A percentile compares a stretch with the other conserved stretches of the same genome.
Evolutionary conservation across 2,113 vertebrate genomes (phyloP).

Genomic region (Ceuthmochares aereus): DNA sequence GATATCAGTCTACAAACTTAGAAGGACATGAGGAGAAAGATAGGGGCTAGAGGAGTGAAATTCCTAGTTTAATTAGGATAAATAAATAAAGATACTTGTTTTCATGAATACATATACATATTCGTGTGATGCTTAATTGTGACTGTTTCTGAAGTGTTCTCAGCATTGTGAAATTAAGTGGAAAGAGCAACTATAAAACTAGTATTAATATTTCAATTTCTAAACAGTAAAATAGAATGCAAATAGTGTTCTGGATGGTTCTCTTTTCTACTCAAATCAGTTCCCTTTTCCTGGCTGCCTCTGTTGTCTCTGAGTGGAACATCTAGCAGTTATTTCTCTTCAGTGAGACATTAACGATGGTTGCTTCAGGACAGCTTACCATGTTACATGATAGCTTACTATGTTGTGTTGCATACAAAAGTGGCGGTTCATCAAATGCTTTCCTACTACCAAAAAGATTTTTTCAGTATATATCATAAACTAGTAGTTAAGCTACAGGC

Average conservation of each 20-base stretch:
- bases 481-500: not conserved
- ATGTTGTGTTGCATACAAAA: not conserved
- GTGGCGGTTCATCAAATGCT: not conserved
- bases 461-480: not conserved
- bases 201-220: not conserved
- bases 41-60: not conserved
- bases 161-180: not conserved
- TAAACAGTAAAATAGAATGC: not conserved
- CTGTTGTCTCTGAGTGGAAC: not conserved
- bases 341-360: not conserved
- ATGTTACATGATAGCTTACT: not conserved
- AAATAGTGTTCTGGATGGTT: not conserved
- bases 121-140: not conserved
- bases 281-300: not conserved
- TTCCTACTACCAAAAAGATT: not conserved
- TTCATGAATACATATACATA: not conserved
- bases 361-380: not conserved
- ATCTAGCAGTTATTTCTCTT: not conserved
- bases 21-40: not conserved
- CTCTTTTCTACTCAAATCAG: not conserved
- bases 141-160: not conserved
- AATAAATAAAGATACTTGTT: not conserved
- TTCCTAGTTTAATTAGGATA: not conserved
- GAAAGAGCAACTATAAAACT: not conserved
- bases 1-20: not conserved